Percentiles rank a stretch among this genome's conserved stretches.
Evolutionary conservation across 2,797 vertebrate species (phyloP).

Genomic region (Arnoldichthys spilopterus): DNA sequence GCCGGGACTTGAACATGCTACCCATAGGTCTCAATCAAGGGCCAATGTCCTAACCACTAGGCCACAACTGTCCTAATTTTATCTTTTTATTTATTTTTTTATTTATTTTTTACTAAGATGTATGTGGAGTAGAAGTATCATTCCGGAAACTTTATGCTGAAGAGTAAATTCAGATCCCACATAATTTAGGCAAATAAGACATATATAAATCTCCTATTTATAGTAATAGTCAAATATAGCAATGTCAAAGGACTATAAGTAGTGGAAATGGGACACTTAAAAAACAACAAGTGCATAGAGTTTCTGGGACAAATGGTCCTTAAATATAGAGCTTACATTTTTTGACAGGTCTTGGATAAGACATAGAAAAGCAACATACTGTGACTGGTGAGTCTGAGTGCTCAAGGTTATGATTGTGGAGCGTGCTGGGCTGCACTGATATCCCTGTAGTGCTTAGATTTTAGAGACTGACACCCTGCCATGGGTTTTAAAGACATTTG

Average conservation of each 20-base stretch:
- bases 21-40: too few relatives aligned
- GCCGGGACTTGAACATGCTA: too few relatives aligned
- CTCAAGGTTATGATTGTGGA: conserved; percentile 42
- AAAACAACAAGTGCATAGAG: conserved; percentile 14
- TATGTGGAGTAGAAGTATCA: not conserved
- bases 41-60: too few relatives aligned
- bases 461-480: conserved; percentile 25
- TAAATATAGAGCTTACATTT: conserved; percentile 43
- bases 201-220: conserved; percentile 17
- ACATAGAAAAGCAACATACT: conserved; percentile 34
- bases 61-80: too few relatives aligned
- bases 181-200: not conserved
- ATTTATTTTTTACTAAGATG: not conserved
- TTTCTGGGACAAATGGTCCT: conserved; percentile 25
- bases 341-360: conserved; percentile 41
- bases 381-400: conserved; percentile 24
- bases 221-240: conserved; percentile 25
- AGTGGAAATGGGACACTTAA: conserved; percentile 33
- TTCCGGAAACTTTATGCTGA: not conserved
- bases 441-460: conserved; percentile 9
- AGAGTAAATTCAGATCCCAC: not conserved
- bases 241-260: conserved; percentile 25
- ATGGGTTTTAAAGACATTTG: conserved; percentile 42
- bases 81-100: too few relatives aligned
- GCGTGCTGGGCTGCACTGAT: conserved; percentile 16